Base-by-base conservation (phyloP, 2,797 vertebrate genomes). In the Xiphophorus birchmanni region DNA sequence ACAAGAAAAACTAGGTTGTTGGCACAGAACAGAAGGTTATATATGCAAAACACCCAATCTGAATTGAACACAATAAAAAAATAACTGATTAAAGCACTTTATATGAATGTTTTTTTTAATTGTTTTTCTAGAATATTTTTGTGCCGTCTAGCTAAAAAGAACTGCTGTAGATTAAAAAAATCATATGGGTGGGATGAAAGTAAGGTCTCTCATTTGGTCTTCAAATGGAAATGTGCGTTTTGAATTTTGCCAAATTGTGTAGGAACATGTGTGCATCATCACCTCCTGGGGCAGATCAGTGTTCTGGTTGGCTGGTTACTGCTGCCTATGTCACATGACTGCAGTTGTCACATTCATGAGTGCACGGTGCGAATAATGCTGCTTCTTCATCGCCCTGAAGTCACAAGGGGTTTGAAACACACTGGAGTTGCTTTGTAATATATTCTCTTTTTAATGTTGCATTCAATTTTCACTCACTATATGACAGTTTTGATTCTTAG, bases 261-360 rank as follows among this genome's bases (percentile, higher is more conserved):
- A 73, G 32, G 44, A 82, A 81, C 82, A 84, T 86, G 83, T 88
- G 76, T 80, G 80, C 37, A 9, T 76, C 80, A 81, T 79, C 40
- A 5, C 77, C 77, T 86, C 79, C 17, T 69, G 50, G 84, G 91
- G 80, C 86, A 85, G 77, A 87, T 92, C 76, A 75, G 78, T 69
- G 77, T 77, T 77, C 87, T 35, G 87, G 85, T 77, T 73, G 86
- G 80, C n/a, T 87, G 85, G 88, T 79, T 72, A 21, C 40, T 73
- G 74, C 9, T 79, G 83, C 18, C 80, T 32, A 11, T 73, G 81
- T 90, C 82, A 82, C 63, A 45, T 67, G 29, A 32, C 77, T 63
- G 3, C 79, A 78, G 75, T 13, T 5, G 21, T 82, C 67, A 75
- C 79, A 81, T 60, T 80, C 84, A 67, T 73, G 79, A 74, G 58